A percentile compares a stretch with the other conserved stretches of the same genome.
Evolutionary conservation across 2,797 vertebrate species (phyloP).

Genomic region (Phoeniculus purpureus): DNA sequence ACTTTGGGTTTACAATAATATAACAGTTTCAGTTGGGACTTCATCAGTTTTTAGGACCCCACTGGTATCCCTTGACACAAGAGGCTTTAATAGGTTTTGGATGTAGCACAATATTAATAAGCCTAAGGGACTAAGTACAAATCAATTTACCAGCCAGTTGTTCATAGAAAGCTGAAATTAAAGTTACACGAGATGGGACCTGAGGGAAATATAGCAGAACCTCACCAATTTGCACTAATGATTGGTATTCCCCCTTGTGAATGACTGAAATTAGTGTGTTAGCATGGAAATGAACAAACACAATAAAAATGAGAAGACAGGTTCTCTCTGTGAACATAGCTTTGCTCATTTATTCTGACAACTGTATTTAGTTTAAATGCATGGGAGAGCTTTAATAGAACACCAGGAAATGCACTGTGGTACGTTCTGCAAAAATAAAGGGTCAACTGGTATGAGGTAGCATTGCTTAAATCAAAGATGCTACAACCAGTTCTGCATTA

Average conservation of each 20-base stretch:
- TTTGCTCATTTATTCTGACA: slow-evolving; percentile 61
- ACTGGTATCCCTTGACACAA: slow-evolving; percentile 58
- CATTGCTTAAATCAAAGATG: background rate
- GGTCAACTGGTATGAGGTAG: background rate
- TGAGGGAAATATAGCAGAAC: slow-evolving; percentile 70
- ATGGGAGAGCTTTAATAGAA: slow-evolving; percentile 37
- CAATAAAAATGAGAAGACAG: slow-evolving; percentile 61
- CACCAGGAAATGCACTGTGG: background rate
- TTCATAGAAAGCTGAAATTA: slow-evolving; percentile 72
- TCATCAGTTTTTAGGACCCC: slow-evolving; percentile 58
- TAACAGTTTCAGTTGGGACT: background rate
- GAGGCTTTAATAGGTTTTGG: slow-evolving; percentile 60
- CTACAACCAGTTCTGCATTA: background rate
- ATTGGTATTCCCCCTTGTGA: slow-evolving; percentile 60
- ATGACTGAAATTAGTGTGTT: slow-evolving; percentile 58
- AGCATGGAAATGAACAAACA: slow-evolving; percentile 68
- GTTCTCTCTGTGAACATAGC: background rate
- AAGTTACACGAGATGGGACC: slow-evolving; percentile 62
- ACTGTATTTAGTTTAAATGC: slow-evolving; percentile 56
- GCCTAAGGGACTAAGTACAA: slow-evolving; percentile 56
- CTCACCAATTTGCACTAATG: slow-evolving; percentile 73
- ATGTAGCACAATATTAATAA: slow-evolving; percentile 70
- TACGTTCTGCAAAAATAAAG: background rate
- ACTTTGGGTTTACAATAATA: slow-evolving; percentile 30
- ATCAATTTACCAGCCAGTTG: slow-evolving; percentile 68